These are phyloP conservation scores for Craniophora ligustri DNA, from an alignment of 2,888 invertebrate genomes.

Conservation along the genomic window DNA sequence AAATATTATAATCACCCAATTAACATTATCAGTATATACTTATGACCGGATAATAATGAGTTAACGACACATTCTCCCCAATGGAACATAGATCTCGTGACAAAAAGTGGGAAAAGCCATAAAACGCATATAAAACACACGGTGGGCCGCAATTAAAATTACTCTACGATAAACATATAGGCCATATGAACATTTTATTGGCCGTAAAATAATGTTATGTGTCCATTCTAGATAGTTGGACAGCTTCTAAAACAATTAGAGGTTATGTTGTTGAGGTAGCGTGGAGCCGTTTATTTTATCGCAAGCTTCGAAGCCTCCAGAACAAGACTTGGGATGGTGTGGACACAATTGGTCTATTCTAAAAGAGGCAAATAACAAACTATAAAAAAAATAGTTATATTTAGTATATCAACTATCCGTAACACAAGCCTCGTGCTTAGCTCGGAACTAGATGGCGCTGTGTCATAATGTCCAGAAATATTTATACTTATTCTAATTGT, in stretches of 20 bases:
- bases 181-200: conserved; percentile 71
- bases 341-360: background rate
- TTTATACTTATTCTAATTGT: no score
- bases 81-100: conserved; percentile 41
- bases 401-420: no score
- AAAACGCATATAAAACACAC: conserved; percentile 74
- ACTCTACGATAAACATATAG: conserved; percentile 76
- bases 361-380: no score
- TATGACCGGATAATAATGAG: conserved; percentile 18
- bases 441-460: no score
- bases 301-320: background rate
- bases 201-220: conserved; percentile 71
- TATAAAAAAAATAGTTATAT: no score
- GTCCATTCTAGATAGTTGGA: conserved; percentile 64
- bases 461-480: no score
- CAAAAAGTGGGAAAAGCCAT: conserved; percentile 65
- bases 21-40: background rate
- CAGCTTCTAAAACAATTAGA: conserved; percentile 60
- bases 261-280: conserved; percentile 25
- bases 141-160: conserved; percentile 83
- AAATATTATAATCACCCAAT: background rate
- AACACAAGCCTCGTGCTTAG: no score
- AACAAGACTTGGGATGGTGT: background rate
- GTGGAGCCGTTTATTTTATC: background rate
- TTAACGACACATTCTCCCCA: conserved; percentile 22